phyloP scores from a whole-genome alignment of 1,140 invertebrate species.

The Macrobrachium nipponense region DNA sequence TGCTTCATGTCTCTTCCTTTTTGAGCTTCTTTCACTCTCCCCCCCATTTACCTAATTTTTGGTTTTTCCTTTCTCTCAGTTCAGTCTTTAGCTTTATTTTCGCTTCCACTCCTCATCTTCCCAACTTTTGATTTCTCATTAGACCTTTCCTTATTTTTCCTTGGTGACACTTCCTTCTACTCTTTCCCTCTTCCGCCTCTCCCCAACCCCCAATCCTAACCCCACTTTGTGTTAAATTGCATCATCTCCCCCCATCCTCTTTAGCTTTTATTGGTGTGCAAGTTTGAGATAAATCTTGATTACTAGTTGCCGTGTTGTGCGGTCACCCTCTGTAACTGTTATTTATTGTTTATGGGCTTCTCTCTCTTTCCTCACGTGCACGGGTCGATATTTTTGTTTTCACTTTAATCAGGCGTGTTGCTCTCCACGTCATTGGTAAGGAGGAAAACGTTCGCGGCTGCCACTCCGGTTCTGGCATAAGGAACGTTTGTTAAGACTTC shows the following conservation, averaged over 20 bases:
- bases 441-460: too few species aligned
- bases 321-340: not conserved
- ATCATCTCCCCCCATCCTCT: not conserved
- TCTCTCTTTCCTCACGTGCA: too few species aligned
- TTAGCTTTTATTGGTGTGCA: conserved; percentile 52
- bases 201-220: conserved; percentile 15
- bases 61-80: not conserved
- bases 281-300: conserved; percentile 55
- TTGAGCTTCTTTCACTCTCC: conserved; percentile 11
- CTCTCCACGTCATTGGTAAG: too few species aligned
- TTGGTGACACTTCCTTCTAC: conserved; percentile 5
- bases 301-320: conserved; percentile 29
- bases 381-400: too few species aligned
- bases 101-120: too few species aligned
- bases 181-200: not conserved
- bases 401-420: too few species aligned
- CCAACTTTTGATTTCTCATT: not conserved
- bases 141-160: not conserved
- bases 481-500: too few species aligned
- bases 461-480: too few species aligned
- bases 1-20: not conserved
- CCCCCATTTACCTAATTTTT: not conserved
- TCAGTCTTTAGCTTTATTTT: too few species aligned
- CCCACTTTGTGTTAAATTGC: conserved; percentile 32
- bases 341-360: too few species aligned